Evolutionary conservation across 2,113 vertebrate genomes (phyloP).

Genomic region (Notothenia coriiceps): DNA sequence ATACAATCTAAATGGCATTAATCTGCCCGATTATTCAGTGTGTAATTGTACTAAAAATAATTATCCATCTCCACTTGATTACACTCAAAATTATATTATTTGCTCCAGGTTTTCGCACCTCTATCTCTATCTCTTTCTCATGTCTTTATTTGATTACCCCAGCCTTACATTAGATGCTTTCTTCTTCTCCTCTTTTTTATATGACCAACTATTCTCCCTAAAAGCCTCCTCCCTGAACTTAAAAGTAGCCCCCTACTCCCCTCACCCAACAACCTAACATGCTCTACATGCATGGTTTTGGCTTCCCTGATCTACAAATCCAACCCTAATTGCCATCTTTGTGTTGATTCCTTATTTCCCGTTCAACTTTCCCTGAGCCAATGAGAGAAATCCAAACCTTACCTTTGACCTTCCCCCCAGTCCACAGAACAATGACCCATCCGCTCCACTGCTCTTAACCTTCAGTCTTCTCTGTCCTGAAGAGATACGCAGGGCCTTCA

Average conservation of each 20-base stretch:
- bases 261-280: constrained; percentile 24
- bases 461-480: constrained; percentile 36
- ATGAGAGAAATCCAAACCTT: constrained; percentile 28
- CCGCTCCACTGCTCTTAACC: constrained; percentile 26
- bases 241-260: not conserved
- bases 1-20: too few species aligned
- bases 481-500: constrained; percentile 58
- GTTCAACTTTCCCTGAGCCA: constrained; percentile 24
- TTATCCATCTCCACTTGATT: not conserved
- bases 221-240: constrained; percentile 72
- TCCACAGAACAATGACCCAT: constrained; percentile 64
- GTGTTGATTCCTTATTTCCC: constrained; percentile 5
- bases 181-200: constrained; percentile 4
- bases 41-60: not conserved
- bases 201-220: constrained; percentile 17
- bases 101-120: constrained; percentile 43
- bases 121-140: constrained; percentile 16
- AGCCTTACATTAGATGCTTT: not conserved
- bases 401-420: constrained; percentile 32
- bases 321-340: not conserved
- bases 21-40: too few species aligned
- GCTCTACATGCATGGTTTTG: constrained; percentile 34
- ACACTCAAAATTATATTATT: constrained; percentile 33
- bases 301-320: constrained; percentile 5
- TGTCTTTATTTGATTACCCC: constrained; percentile 14